Evolutionary conservation across 2,797 vertebrate genomes (phyloP).

Genomic region (Cetoscarus ocellatus): DNA sequence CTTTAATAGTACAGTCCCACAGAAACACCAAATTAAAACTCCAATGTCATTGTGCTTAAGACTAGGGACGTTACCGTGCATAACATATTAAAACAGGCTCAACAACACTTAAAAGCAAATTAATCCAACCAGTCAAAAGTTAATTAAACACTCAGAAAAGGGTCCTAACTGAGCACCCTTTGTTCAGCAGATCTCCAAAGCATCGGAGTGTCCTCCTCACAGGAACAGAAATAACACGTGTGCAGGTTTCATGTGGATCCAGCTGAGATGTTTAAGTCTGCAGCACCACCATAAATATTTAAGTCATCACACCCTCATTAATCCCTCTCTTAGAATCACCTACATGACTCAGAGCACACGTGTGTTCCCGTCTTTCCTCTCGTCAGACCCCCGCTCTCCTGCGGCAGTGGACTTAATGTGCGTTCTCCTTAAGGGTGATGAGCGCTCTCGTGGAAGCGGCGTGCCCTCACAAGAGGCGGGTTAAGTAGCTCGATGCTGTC

Average conservation of each 20-base stretch:
- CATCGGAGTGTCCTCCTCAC: background rate
- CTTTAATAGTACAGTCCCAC: too few relatives aligned
- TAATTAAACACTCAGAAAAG: too few relatives aligned
- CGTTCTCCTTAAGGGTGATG: constrained; percentile 66
- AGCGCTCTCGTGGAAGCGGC: constrained; percentile 61
- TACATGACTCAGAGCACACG: constrained; percentile 38
- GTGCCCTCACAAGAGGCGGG: constrained; percentile 58
- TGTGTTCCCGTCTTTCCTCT: constrained; percentile 54
- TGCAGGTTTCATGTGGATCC: background rate
- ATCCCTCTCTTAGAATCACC: constrained; percentile 48
- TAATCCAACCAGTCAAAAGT: too few relatives aligned
- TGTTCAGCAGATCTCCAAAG: background rate
- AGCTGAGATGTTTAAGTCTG: background rate
- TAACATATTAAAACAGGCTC: too few relatives aligned
- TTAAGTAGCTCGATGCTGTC: constrained; percentile 66
- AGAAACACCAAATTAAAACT: too few relatives aligned
- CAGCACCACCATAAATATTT: background rate
- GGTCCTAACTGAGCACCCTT: too few relatives aligned
- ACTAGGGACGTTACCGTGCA: too few relatives aligned
- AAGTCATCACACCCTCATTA: constrained; percentile 33
- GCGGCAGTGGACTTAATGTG: constrained; percentile 60
- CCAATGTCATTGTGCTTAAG: too few relatives aligned
- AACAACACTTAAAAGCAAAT: too few relatives aligned
- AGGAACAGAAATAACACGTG: too few relatives aligned
- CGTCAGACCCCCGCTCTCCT: constrained; percentile 42